Evolutionary conservation across 2,797 vertebrate species (phyloP).

Genomic region (Acropternis orthonyx): DNA sequence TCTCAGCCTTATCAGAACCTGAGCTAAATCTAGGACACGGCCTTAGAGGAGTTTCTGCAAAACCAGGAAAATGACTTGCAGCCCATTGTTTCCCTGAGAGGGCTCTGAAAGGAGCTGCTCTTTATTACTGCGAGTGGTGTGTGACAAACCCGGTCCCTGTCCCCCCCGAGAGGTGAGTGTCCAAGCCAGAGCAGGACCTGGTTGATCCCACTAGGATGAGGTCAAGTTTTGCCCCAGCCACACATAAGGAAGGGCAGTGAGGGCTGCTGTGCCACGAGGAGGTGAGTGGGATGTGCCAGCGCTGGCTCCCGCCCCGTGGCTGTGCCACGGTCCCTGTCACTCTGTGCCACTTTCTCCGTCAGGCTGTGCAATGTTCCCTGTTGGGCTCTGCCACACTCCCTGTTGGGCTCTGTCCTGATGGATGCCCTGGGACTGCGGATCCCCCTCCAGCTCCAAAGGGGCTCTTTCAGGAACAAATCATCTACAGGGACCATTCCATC

Average conservation of each 20-base stretch:
- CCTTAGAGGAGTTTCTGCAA: conserved; percentile 51
- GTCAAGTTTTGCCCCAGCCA: neutral
- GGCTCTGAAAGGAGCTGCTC: neutral
- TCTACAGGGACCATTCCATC: neutral
- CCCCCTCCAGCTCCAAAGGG: neutral
- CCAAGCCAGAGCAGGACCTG: rapidly evolving
- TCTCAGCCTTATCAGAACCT: conserved; percentile 48
- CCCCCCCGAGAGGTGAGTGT: rapidly evolving
- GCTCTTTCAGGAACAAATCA: neutral
- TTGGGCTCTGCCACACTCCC: neutral
- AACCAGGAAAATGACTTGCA: conserved; percentile 1
- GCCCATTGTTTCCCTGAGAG: neutral
- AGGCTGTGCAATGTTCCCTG: neutral
- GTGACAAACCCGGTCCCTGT: neutral
- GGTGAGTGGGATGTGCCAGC: neutral
- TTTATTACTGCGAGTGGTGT: rapidly evolving
- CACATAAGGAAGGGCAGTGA: neutral
- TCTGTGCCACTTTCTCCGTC: neutral
- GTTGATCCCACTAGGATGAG: rapidly evolving
- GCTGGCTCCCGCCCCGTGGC: neutral
- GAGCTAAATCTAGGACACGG: conserved; percentile 60
- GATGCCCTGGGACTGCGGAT: rapidly evolving
- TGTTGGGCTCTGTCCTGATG: rapidly evolving
- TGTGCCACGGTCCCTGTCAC: neutral
- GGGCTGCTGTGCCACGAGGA: neutral